Evolutionary conservation across 2,797 vertebrate species (phyloP), one percentile per base, ranked within the genome.

Genomic region (Hyperoplus immaculatus): DNA sequence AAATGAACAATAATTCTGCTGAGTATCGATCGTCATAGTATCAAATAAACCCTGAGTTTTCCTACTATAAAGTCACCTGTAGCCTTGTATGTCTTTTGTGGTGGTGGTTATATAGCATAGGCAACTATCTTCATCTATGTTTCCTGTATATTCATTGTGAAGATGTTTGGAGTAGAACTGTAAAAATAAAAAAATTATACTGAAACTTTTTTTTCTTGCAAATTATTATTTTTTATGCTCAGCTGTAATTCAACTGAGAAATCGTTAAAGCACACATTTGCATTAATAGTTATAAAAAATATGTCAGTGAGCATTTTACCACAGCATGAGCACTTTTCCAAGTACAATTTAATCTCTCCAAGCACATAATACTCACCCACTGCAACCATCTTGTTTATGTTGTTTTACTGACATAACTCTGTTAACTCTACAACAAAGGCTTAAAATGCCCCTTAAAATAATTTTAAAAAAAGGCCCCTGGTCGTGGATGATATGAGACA

Each of bases 1-100:
- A 29, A 62, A 42, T 18, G 45, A 86, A 77, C 58, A 83, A 50
- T 36, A 68, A 72, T 41, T 16, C 59, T 58, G 29, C 39, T n/a
- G 29, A 69, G 41, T 49, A 36, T 36, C 1, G 4, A 16, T 15
- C 21, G 2, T 51, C 11, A 39, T 2, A 50, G 42, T 15, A 8
- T 51, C 15, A 9, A 36, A 55, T 57, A 61, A 64, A 2, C 9
- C 13, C 36, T 49, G 4, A 15, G 0, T 11, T 29, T 16, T 6
- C 29, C 42, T 8, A 14, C 67, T 67, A 62, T 50, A 51, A 51
- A 62, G 4, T 18, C 56, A 15, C 51, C 9, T 41, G 8, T 38
- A 51, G 14, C 3, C 41, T 29, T 38, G 41, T 36, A 4, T 21
- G 47, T 50, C 21, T 29, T 29, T 3, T 29, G 8, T 29, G 8